Base-by-base conservation (phyloP, 2,113 vertebrate genomes). In the Calidris pugnax region DNA sequence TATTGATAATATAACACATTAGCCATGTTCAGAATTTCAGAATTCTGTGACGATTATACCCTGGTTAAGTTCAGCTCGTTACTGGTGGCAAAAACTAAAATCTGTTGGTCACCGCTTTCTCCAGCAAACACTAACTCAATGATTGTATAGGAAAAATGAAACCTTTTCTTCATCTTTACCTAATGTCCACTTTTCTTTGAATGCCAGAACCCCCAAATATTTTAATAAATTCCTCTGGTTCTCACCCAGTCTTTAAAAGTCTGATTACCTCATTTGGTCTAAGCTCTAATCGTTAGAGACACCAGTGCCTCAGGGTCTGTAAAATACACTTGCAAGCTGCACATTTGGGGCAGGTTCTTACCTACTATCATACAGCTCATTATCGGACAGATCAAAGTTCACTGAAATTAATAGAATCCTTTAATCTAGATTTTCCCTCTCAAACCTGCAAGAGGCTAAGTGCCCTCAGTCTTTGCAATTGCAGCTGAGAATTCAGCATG, bases 91-190 rank as follows among this genome's bases (percentile, higher is more conserved):
- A 50, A 85, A 91, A 50, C 6, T 37, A 32, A 92, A 80, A 84
- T 57, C 32, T 4, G 19, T 62, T 55, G 0, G 0, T 39, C 0
- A 0, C 12, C 30, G 66, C 50, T 56, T 3, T 33, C 21, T 68
- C 35, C 45, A 77, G 23, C 4, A 73, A 51, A n/a, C 30, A 66
- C 16, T 51, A 73, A 64, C 4, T 66, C 14, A 73, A 12, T 39
- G 33, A 53, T 6, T 73, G 7, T 6, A 28, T 1, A 56, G 23
- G 28, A 68, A 74, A 68, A 41, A 71, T 3, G 4, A 87, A 75
- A 56, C 1, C 1, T 53, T 45, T 81, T 30, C 13, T 48, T 43
- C 60, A 59, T 57, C 41, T 64, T 78, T 63, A 35, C 19, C 7
- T 57, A 28, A 26, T 14, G 4, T 28, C 19, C 6, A 37, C 41